Base-by-base conservation (phyloP, 2,113 vertebrate species). In the Cettia cetti region DNA sequence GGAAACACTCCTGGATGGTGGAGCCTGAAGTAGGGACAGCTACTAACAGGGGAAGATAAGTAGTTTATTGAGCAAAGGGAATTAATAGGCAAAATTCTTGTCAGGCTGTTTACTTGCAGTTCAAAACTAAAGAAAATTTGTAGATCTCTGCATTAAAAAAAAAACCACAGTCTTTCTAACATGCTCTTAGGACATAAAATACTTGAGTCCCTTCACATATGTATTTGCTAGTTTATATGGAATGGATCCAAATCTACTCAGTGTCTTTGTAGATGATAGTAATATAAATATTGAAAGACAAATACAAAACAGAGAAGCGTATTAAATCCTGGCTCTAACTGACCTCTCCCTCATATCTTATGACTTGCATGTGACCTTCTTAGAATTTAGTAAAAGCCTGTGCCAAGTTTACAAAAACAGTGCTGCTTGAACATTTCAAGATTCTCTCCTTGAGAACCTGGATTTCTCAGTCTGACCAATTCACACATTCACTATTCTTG, bases 371-470 rank as follows among this genome's bases (percentile, higher is more conserved):
- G 92, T 91, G 96, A 96, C 60, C 80, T 80, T 80, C 76, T 86
- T 10, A 86, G 68, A 92, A 92, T 75, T 90, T 60, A 89, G 72
- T 70, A 66, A 92, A 93, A 78, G 65, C 52, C 50, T 52, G 39
- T 94, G 94, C 91, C 94, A 97, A 95, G 83, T 93, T 96, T 86
- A 91, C 54, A 30, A 91, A 90, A 90, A 93, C 86, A 93, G 64
- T 23, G 52, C 64, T 96, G 89, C 77, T 84, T 68, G 72, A 83
- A 90, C 79, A 77, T 39, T 44, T 81, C 59, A 94, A 78, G 56
- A 92, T 81, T 89, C 52, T 90, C 76, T 89, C 75, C 39, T 74
- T 60, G 56, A 59, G 86, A 94, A 90, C 60, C 76, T 86, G 64
- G 24, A 81, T 26, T 79, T 66, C 61, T 90, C n/a, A 2, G 70